phyloP scores from a whole-genome alignment of 1,140 invertebrate species.

The Proctacanthus coquilletti region DNA sequence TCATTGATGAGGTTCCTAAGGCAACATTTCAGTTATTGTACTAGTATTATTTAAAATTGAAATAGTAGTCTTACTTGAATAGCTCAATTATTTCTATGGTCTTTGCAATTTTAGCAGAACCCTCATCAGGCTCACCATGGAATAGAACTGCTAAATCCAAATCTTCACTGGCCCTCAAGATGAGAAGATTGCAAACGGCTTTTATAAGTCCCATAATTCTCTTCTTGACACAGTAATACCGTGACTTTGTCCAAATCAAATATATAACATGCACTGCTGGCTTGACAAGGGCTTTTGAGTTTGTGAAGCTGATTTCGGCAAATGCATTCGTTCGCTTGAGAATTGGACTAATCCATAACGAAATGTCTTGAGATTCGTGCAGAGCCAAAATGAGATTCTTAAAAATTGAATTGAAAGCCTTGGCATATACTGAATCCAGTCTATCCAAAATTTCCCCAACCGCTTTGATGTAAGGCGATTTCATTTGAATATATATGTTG shows the following conservation, averaged over 20 bases:
- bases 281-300: conserved; percentile 38
- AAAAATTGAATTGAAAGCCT: conserved; percentile 50
- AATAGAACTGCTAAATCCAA: conserved; percentile 43
- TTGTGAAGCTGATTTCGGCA: conserved; percentile 54
- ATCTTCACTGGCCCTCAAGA: conserved; percentile 35
- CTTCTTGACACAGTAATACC: conserved; percentile 65
- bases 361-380: conserved; percentile 50
- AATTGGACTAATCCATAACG: conserved; percentile 47
- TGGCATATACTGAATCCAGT: conserved; percentile 54
- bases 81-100: conserved; percentile 19
- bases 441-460: conserved; percentile 61
- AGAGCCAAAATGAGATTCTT: conserved; percentile 47
- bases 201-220: conserved; percentile 54
- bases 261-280: conserved; percentile 59
- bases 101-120: conserved; percentile 22
- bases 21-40: too few species aligned
- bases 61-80: conserved; percentile 15
- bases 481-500: conserved; percentile 69
- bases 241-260: conserved; percentile 70
- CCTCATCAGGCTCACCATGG: conserved; percentile 37
- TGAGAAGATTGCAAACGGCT: conserved; percentile 57
- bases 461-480: conserved; percentile 56
- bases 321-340: conserved; percentile 38
- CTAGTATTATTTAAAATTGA: too few species aligned
- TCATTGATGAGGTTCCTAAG: too few species aligned